phyloP scores from a whole-genome alignment of 1,140 invertebrate species.

The Megalonaias nervosa region DNA sequence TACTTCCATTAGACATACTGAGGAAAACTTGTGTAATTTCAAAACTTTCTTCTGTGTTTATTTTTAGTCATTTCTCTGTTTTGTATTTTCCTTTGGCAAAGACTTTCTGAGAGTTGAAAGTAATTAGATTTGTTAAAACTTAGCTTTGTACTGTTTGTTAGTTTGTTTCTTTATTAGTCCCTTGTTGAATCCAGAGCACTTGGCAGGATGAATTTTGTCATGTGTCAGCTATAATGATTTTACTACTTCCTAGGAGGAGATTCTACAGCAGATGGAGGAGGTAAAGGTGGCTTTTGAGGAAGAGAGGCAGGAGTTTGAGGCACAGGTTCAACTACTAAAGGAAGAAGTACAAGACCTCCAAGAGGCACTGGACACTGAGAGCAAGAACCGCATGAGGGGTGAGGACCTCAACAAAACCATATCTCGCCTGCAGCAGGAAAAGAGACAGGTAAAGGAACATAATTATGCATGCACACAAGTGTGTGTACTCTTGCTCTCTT shows the following conservation, averaged over 20 bases:
- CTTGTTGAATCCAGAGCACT: neutral
- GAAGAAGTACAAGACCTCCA: slow-evolving; percentile 25
- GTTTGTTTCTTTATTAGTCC: no score
- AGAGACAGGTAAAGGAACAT: slow-evolving; percentile 13
- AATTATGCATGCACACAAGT: no score
- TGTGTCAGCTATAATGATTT: neutral
- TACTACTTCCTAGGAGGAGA: slow-evolving; percentile 19
- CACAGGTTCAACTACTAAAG: slow-evolving; percentile 15
- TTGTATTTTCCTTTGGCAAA: no score
- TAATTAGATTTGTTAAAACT: no score
- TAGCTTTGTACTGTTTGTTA: no score
- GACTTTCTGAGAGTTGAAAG: no score
- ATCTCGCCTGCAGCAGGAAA: slow-evolving; percentile 24
- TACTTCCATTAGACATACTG: no score
- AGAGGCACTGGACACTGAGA: slow-evolving; percentile 11
- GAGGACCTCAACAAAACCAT: slow-evolving; percentile 26
- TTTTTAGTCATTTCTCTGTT: no score
- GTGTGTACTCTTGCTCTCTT: no score
- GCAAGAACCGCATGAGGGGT: slow-evolving; percentile 15
- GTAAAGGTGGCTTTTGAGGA: slow-evolving; percentile 24
- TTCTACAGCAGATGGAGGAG: slow-evolving; percentile 32
- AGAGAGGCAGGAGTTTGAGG: slow-evolving; percentile 26
- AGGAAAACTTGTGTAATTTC: no score
- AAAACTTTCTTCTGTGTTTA: no score
- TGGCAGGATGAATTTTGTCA: neutral